Evolutionary conservation across 2,888 invertebrate genomes (phyloP).

Genomic region (Saturnia pavonia): DNA sequence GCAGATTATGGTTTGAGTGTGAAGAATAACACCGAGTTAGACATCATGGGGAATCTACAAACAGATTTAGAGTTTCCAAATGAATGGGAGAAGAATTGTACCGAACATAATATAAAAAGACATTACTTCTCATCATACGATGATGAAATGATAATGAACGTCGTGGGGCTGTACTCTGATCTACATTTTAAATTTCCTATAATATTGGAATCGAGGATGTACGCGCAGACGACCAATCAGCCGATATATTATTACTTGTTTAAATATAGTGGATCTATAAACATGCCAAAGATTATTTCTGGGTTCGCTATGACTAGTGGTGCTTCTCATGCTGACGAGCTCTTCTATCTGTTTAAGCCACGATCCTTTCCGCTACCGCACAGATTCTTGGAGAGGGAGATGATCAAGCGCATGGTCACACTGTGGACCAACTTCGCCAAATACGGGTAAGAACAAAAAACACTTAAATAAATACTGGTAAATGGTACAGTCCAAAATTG

Average conservation of each 20-base stretch:
- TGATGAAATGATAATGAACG: conserved; percentile 67
- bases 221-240: conserved; percentile 55
- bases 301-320: conserved; percentile 52
- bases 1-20: conserved; percentile 63
- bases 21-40: conserved; percentile 42
- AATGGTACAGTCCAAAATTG: neutral
- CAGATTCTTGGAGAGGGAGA: conserved; percentile 54
- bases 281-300: conserved; percentile 67
- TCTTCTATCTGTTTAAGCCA: conserved; percentile 73
- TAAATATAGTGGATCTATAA: conserved; percentile 64
- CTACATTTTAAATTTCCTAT: conserved; percentile 68
- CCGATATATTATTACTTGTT: conserved; percentile 72
- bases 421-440: conserved; percentile 78
- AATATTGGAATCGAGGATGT: conserved; percentile 63
- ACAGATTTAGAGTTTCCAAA: conserved; percentile 61
- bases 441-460: conserved; percentile 52
- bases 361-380: conserved; percentile 63
- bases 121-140: conserved; percentile 60
- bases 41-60: conserved; percentile 50
- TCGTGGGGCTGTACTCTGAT: conserved; percentile 71
- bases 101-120: conserved; percentile 48
- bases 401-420: conserved; percentile 66
- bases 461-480: neutral
- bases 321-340: conserved; percentile 71
- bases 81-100: conserved; percentile 53